Evolutionary conservation across 2,113 vertebrate genomes (phyloP), one percentile per base, ranked within the genome.

Genomic region (Dasyprocta punctata): DNA sequence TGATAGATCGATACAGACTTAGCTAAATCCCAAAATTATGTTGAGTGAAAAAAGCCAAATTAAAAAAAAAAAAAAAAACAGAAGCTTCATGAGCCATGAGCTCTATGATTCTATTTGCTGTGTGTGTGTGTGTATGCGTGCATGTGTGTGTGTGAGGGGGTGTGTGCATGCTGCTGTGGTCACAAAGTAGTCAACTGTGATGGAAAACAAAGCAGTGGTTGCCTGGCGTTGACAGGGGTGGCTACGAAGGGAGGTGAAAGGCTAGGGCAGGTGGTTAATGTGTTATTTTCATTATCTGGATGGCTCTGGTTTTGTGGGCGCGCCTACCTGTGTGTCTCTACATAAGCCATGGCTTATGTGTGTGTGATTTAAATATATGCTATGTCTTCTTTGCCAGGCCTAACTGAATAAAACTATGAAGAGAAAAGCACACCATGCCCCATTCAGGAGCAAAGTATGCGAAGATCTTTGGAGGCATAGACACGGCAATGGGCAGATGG

Each of bases 251-350:
- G 36, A 69, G 71, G 41, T 38, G 11, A 2, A 63, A 89, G 41
- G n/a, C 0, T 9, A 13, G 0, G 0, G 12, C 17, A 44, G 47
- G n/a, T 7, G 26, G 44, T 10, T 1, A 1, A 2, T 14, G 3
- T 14, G 49, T 3, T 47, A 1, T 7, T 33, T 36, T 4, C 49
- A 36, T 69, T 36, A 4, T 44, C 30, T 58, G 22, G 30, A 65
- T 41, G 47, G 47, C 17, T 52, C 10, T 60, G n/a, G 24, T 41
- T 94, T 58, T 47, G 19, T 58, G 38, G 44, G 3, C 7, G 63
- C 52, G 10, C 7, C 33, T 33, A 1, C 24, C 7, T 10, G 17
- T 16, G 58, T 36, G 41, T 16, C 12, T 41, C 47, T n/a, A 1
- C 28, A 24, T 38, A 75, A 52, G 36, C 30, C 41, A 12, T 33